A percentile compares a stretch with the other conserved stretches of the same genome.
phyloP scores from a whole-genome alignment of 1,140 invertebrate species.

The Temnothorax nylanderi region DNA sequence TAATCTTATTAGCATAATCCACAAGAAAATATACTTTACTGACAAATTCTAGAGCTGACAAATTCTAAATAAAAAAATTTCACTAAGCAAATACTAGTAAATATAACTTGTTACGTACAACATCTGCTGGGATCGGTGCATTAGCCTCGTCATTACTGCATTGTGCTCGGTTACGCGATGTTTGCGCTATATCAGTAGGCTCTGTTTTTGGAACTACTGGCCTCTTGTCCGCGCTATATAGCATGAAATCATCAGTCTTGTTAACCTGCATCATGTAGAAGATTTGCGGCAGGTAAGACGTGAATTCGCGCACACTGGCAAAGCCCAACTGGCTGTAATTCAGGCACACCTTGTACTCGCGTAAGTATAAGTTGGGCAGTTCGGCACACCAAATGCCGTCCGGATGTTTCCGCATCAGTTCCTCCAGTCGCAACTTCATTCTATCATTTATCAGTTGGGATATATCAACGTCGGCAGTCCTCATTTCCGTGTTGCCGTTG shows the following conservation, averaged over 20 bases:
- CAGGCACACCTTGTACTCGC: constrained; percentile 76
- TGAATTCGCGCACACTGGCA: constrained; percentile 76
- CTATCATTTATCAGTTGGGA: constrained; percentile 62
- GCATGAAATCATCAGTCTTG: constrained; percentile 71
- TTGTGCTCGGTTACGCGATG: constrained; percentile 22
- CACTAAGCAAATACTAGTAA: not conserved
- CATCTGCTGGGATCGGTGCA: constrained; percentile 68
- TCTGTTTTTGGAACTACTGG: not conserved
- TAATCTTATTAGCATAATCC: no score
- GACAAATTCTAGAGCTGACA: not conserved
- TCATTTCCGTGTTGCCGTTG: not conserved
- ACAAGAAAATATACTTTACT: not conserved
- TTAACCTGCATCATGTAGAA: constrained; percentile 72
- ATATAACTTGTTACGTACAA: constrained; percentile 70
- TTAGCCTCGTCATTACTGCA: constrained; percentile 28
- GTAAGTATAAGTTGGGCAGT: constrained; percentile 74
- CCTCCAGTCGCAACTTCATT: constrained; percentile 74
- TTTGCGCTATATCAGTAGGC: not conserved
- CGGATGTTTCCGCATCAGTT: constrained; percentile 77
- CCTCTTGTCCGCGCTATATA: constrained; percentile 73
- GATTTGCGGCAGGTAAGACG: constrained; percentile 77
- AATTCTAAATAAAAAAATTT: not conserved
- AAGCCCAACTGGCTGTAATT: constrained; percentile 80
- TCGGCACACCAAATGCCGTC: constrained; percentile 82
- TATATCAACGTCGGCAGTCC: not conserved